Percentiles rank a stretch among this genome's conserved stretches.
Conservation (phyloP, 2,888 invertebrate species). For the Abrostola triplasia region DNA sequence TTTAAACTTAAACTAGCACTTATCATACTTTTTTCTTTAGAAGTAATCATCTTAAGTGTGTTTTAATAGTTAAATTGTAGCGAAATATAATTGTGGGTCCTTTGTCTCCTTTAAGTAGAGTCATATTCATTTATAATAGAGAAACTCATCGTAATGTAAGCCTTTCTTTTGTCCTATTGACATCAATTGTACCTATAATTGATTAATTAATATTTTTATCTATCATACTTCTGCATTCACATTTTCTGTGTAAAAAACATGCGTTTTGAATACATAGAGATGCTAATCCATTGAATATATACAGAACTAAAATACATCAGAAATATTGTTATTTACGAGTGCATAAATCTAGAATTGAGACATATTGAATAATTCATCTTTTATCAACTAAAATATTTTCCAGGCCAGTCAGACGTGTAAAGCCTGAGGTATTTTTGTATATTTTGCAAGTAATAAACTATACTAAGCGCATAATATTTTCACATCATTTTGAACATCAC, state of each 20-base stretch:
- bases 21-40: slow-evolving; percentile 15
- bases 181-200: not conserved
- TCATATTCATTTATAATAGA: not conserved
- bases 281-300: slow-evolving; percentile 29
- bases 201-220: slow-evolving; percentile 34
- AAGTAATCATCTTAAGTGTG: slow-evolving; percentile 22
- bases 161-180: not conserved
- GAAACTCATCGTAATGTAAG: not conserved
- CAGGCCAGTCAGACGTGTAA: not conserved
- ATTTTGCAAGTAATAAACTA: slow-evolving; percentile 11
- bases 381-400: not conserved
- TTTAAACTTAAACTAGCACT: slow-evolving; percentile 19
- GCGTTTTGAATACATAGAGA: slow-evolving; percentile 39
- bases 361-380: slow-evolving; percentile 2
- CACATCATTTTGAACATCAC: not conserved
- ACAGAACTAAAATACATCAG: slow-evolving; percentile 27
- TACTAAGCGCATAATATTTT: slow-evolving; percentile 18
- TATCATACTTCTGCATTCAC: slow-evolving; percentile 39
- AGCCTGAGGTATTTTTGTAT: slow-evolving; percentile 13
- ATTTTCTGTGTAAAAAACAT: slow-evolving; percentile 26
- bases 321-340: slow-evolving; percentile 36
- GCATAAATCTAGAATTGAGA: slow-evolving; percentile 16
- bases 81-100: not conserved
- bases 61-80: slow-evolving; percentile 33
- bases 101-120: not conserved